Evolutionary conservation across 2,113 vertebrate species (phyloP).

Genomic region (Mormoops blainvillei): DNA sequence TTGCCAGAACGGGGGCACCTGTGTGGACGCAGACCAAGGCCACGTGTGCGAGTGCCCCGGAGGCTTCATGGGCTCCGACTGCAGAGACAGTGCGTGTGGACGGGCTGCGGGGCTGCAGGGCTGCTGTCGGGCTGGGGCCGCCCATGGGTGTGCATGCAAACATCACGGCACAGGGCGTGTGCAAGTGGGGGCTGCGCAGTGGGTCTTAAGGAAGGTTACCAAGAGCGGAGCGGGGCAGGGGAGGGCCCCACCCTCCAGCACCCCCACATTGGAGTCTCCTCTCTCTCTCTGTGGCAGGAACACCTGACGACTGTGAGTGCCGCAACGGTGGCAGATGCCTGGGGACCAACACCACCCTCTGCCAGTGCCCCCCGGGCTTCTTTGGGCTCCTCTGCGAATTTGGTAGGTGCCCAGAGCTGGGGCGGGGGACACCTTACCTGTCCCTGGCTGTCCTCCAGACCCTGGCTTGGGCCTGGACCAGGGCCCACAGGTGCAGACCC

Average conservation of each 20-base stretch:
- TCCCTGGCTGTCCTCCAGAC: not conserved
- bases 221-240: not conserved
- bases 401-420: slow-evolving; percentile 79
- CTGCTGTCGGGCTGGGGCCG: not conserved
- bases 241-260: not conserved
- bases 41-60: slow-evolving; percentile 88
- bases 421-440: not conserved
- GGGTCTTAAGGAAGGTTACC: not conserved
- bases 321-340: slow-evolving; percentile 91
- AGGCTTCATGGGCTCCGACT: slow-evolving; percentile 87
- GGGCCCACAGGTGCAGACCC: not conserved
- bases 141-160: accelerated
- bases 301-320: slow-evolving; percentile 87
- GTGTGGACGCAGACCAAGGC: slow-evolving; percentile 77
- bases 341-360: slow-evolving; percentile 86
- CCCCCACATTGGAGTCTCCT: not conserved
- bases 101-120: accelerated
- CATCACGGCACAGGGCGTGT: accelerated
- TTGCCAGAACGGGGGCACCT: slow-evolving; percentile 81
- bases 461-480: not conserved
- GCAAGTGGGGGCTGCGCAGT: accelerated
- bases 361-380: slow-evolving; percentile 92
- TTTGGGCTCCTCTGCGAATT: slow-evolving; percentile 95
- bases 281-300: slow-evolving; percentile 63
- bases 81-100: slow-evolving; percentile 86